Evolutionary conservation across 2,113 vertebrate genomes (phyloP), one percentile per base, ranked within the genome.

Genomic region (Heliornis fulica): DNA sequence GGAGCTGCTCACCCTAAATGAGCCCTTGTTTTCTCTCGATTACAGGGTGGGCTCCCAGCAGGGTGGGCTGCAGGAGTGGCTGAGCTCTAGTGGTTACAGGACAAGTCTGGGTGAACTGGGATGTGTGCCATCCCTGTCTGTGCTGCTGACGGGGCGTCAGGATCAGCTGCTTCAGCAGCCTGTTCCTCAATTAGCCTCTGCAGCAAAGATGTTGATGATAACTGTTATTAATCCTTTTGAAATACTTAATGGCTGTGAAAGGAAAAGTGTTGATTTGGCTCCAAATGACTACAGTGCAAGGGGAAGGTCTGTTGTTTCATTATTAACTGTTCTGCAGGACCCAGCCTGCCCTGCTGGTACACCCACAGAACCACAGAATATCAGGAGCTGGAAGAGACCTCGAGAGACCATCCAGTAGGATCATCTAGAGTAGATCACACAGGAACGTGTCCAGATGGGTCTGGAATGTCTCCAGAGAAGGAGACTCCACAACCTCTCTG

Each of bases 181-280:
- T 0, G 0, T 83, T 57, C 68, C 64, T 72, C 60, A 64, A 0
- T 64, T 20, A 51, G 60, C 14, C 54, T 64, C 46, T 40, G 1
- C 14, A 6, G 81, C 68, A 89, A 63, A 91, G 78, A 23, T 66
- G 46, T 51, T 1, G 2, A 20, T 79, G 60, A 13, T 64, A 50
- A 36, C 25, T 71, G 23, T 64, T 89, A n/a, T 51, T 82, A 64
- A 57, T 65, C 48, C 22, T 87, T 82, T 53, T n/a, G 45, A 60
- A 64, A 41, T 53, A 15, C 16, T 38, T 40, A 1, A 50, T 34
- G 26, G 23, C 48, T 8, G 0, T 18, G 19, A 72, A 64, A 50
- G 19, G 38, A 53, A 56, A 48, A 72, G 45, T 25, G 19, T 65
- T 64, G n/a, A 26, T 10, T 72, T 32, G 31, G 12, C 46, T 91